Base-by-base conservation (phyloP, 2,888 invertebrate species). In the Dynastes grantii region DNA sequence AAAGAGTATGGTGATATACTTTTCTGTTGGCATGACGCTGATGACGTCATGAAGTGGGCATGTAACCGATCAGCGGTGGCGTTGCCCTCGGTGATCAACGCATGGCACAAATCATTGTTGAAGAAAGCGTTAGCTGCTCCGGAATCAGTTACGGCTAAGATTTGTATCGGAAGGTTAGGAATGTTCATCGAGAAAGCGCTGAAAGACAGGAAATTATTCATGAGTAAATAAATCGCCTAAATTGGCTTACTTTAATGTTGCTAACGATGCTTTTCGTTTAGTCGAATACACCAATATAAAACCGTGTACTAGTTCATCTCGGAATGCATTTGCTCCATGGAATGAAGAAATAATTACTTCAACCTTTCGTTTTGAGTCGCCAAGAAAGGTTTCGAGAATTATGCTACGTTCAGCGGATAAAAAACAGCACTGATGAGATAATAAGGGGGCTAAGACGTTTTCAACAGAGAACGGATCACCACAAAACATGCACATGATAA, bases 401-500 rank as follows among this genome's bases (percentile, higher is more conserved):
- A 98, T 94, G 80, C 96, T 96, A 78, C 96, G 93, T 85, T 97
- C 96, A 0, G 95, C 95, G 67, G 95, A 95, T 78, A 96, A 91
- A 88, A 95, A 95, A 88, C 96, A 96, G 81, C 96, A 95, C 83
- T 96, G 95, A 87, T 97, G 97, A 85, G 94, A 93, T 78, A 98
- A 90, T 79, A 98, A 90, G 0, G 98, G 98, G 16, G 94, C 94
- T 77, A 98, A 90, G 77, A 98, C 96, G 80, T 96, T 95, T 88
- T 97, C 97, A 64, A 97, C 94, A 0, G 96, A 95, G 87, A 94
- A 98, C 0, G 97, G 96, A 89, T 98, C 98, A 76, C 97, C 98
- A 89, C 98, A 98, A 89, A 98, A 97, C 94, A 98, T 95, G 89
- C 97, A 98, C 92, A 98, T 95, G 88, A 96, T 95, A 88, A 97